Evolutionary conservation across 2,888 invertebrate species (phyloP), one percentile per base, ranked within the genome.

Genomic region (Pogonocherus hispidulus): DNA sequence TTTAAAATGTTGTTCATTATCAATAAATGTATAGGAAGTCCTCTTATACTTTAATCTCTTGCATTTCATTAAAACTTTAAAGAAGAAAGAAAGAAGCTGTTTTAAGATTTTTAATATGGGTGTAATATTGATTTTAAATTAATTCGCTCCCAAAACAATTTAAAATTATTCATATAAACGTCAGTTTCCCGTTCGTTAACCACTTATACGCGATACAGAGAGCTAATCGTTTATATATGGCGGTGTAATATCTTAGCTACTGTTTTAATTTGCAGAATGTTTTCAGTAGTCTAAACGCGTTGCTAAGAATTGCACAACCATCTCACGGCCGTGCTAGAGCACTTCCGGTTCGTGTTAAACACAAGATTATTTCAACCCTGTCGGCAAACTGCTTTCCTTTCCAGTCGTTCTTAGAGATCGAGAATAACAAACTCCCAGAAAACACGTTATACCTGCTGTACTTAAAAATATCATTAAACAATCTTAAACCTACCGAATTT

Each of bases 241-340:
- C 4, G 27, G 32, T 47, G 41, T 59, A 35, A 69, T 74, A 70
- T 72, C 69, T 68, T 71, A 69, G 71, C 76, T 75, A 79, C 78
- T 77, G 80, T 80, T 81, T 80, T 80, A 79, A 81, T 81, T 80
- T 80, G 78, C 74, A 73, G 78, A 77, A 78, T 80, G 80, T 79
- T 82, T 41, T 83, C 79, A 74, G 76, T 76, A 82, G 80, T 81
- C 81, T 73, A 76, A 72, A 71, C 81, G 81, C 82, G 82, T 82
- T 75, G 74, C 74, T 63, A 52, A 63, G 73, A 76, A 78, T 80
- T 80, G 77, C 75, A 78, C 79, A 82, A 76, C 75, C 81, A 76
- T 71, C 76, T 79, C 81, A 81, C 81, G 81, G 76, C 74, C 70
- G 71, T 72, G 71, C 72, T 70, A 74, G 73, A 79, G 76, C 76